These are phyloP conservation scores for Drosophila kohkoa DNA, from an alignment of 1,140 invertebrate species.

Conservation along the genomic window DNA sequence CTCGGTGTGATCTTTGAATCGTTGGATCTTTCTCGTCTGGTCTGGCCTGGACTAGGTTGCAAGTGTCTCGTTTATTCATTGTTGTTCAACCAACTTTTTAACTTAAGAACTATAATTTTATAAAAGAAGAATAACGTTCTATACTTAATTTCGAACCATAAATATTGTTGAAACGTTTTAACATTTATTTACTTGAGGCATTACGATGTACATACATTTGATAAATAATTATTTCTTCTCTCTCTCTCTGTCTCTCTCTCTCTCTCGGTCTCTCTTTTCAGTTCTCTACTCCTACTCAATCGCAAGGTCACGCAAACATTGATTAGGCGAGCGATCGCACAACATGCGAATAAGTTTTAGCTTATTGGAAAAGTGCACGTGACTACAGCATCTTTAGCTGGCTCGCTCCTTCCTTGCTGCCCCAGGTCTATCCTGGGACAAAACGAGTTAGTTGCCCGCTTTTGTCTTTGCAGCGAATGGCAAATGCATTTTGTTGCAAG, in stretches of 20 bases:
- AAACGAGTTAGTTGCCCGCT: constrained; percentile 52
- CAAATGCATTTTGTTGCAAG: constrained; percentile 61
- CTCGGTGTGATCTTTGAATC: constrained; percentile 58
- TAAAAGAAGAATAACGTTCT: too few relatives aligned
- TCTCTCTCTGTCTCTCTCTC: neutral
- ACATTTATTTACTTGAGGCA: too few relatives aligned
- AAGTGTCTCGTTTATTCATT: constrained; percentile 81
- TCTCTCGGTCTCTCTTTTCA: neutral
- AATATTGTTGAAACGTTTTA: neutral
- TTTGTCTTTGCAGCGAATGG: constrained; percentile 36
- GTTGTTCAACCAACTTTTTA: constrained; percentile 41
- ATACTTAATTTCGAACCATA: too few relatives aligned
- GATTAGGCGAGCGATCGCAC: constrained; percentile 60
- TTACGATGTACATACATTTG: too few relatives aligned
- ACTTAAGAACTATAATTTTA: too few relatives aligned
- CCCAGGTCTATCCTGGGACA: neutral
- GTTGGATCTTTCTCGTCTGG: neutral
- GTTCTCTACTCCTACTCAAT: neutral
- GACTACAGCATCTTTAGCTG: constrained; percentile 37
- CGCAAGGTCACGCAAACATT: constrained; percentile 64
- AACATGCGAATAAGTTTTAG: constrained; percentile 72
- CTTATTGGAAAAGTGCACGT: constrained; percentile 71
- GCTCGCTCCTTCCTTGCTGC: neutral
- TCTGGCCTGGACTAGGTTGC: constrained; percentile 27
- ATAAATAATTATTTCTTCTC: neutral